A percentile compares a stretch with the other conserved stretches of the same genome.
phyloP scores from a whole-genome alignment of 2,888 invertebrate species.

The Caradrina kadenii region DNA sequence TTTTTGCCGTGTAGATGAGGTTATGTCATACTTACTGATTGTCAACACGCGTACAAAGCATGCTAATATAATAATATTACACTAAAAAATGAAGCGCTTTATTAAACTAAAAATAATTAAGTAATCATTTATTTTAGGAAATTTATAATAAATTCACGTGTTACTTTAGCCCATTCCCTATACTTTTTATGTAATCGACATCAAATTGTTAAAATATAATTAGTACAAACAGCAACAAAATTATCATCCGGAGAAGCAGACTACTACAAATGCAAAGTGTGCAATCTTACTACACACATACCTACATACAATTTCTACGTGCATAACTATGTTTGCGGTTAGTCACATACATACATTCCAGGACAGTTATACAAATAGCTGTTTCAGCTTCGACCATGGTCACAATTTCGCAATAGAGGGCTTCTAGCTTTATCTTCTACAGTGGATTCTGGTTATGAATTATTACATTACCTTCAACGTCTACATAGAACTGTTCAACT shows the following conservation, averaged over 20 bases:
- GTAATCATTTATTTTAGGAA: no score
- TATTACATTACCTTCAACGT: no score
- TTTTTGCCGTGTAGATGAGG: background rate
- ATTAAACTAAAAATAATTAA: no score
- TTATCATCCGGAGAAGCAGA: background rate
- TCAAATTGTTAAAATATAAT: no score
- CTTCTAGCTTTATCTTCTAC: background rate
- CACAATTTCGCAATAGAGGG: background rate
- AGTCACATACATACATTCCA: background rate
- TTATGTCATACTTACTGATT: background rate
- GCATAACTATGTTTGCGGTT: constrained; percentile 1
- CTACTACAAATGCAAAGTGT: background rate
- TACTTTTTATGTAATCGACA: no score
- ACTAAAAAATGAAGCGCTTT: background rate
- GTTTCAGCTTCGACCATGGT: background rate
- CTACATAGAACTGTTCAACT: background rate
- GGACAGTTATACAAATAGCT: background rate
- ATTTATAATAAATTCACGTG: no score
- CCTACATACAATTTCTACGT: background rate
- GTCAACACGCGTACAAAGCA: background rate
- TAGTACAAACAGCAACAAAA: no score
- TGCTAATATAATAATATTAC: background rate
- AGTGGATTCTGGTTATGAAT: background rate
- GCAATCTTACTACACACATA: background rate
- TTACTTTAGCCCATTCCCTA: no score